Percentiles rank a stretch among this genome's conserved stretches.
Evolutionary conservation across 1,140 invertebrate species (phyloP).

Genomic region (Temnothorax longispinosus): DNA sequence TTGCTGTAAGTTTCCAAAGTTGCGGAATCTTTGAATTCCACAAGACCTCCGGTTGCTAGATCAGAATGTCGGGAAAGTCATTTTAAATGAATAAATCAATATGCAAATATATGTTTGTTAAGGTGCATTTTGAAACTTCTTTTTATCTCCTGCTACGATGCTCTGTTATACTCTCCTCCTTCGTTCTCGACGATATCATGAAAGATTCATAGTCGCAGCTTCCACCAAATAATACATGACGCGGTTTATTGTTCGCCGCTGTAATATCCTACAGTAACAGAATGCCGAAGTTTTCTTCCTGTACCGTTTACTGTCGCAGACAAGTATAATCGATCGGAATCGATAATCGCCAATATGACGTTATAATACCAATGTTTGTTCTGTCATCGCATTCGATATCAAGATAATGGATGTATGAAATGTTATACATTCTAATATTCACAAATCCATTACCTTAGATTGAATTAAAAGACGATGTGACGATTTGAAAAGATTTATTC

Average conservation of each 20-base stretch:
- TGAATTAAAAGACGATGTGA: neutral
- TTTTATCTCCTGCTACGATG: slow-evolving; percentile 21
- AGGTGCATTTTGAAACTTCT: slow-evolving; percentile 45
- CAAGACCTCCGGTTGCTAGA: neutral
- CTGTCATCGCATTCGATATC: neutral
- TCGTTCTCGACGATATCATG: slow-evolving; percentile 45
- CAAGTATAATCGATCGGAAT: slow-evolving; percentile 27
- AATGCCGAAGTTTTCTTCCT: slow-evolving; percentile 38
- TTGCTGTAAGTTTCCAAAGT: slow-evolving; percentile 4
- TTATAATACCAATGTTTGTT: slow-evolving; percentile 2
- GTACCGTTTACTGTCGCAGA: slow-evolving; percentile 16
- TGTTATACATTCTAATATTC: neutral
- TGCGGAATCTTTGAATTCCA: slow-evolving; percentile 4
- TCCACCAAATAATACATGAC: slow-evolving; percentile 52
- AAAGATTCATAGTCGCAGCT: slow-evolving; percentile 47
- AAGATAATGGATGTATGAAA: neutral
- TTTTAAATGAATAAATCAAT: slow-evolving; percentile 58
- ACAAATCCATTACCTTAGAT: neutral
- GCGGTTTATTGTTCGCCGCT: slow-evolving; percentile 38
- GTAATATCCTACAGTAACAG: slow-evolving; percentile 30
- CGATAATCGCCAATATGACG: slow-evolving; percentile 33
- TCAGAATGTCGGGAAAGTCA: slow-evolving; percentile 16
- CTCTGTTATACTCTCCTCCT: slow-evolving; percentile 14
- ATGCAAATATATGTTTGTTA: slow-evolving; percentile 57
- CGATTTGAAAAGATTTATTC: neutral